Evolutionary conservation across 2,797 vertebrate genomes (phyloP), one percentile per base, ranked within the genome.

Genomic region (Fringilla coelebs): DNA sequence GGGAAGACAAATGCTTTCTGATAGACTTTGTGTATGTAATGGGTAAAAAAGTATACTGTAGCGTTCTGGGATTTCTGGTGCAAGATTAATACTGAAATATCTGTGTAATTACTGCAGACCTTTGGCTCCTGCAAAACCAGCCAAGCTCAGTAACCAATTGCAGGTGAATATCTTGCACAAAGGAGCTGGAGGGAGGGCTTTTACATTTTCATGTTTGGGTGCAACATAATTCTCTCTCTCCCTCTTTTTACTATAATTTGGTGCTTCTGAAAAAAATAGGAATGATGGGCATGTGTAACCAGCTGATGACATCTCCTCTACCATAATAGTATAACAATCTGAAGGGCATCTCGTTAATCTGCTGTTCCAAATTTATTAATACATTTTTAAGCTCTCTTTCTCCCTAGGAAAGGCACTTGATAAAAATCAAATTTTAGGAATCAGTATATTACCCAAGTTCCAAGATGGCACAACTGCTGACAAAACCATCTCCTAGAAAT

Each of bases 1-100:
- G 97, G 76, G 95, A 97, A 99, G 98, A 99, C 98, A 99, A 99
- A 99, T 97, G 98, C 98, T 98, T 98, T 99, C 98, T 99, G 99
- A 99, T 99, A 98, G 98, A 99, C 98, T 99, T 98, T 98, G 98
- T 97, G 97, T 98, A 97, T 98, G 98, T 98, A 98, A 98, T 97
- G 98, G 98, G 98, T 98, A 97, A 98, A 98, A 98, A 98, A 98
- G 97, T 98, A 98, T 98, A 98, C 98, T 98, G 98, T 82, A 82
- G 71, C 32, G 3, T 93, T 84, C 75, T 75, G 63, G 74, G 86
- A 40, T 89, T 81, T 54, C 61, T 94, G 66, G 52, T 52, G 70
- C 54, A 28, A 54, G 67, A 75, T 70, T 83, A 88, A 72, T 62
- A 58, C 67, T 29, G 4, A 89, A 90, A 90, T 93, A 82, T 78